These are phyloP conservation scores for Macrosoma leucophasiata DNA, from an alignment of 2,888 invertebrate species.

Conservation along the genomic window DNA sequence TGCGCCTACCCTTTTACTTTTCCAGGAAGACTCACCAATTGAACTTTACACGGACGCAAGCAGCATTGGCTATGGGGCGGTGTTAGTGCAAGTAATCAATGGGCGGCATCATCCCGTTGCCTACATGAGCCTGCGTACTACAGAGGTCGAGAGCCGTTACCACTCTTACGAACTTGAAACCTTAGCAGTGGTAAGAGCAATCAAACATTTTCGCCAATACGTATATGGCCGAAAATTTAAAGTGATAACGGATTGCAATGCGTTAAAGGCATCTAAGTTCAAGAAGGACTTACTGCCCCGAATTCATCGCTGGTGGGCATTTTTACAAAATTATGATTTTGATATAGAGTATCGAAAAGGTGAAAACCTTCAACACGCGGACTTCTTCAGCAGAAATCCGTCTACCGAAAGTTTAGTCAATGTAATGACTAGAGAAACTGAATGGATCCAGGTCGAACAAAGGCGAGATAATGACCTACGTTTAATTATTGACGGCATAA, in stretches of 20 bases:
- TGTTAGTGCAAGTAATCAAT: slow-evolving; percentile 19
- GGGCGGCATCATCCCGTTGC: slow-evolving; percentile 10
- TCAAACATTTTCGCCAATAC: slow-evolving; percentile 26
- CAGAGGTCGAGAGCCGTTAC: slow-evolving; percentile 17
- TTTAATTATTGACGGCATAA: not conserved
- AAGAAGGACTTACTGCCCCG: slow-evolving; percentile 16
- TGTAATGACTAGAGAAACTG: not conserved
- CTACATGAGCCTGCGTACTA: slow-evolving; percentile 16
- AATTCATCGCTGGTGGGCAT: slow-evolving; percentile 5
- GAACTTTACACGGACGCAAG: slow-evolving; percentile 27
- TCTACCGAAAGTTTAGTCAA: slow-evolving; percentile 7
- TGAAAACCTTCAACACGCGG: not conserved
- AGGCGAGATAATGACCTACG: not conserved
- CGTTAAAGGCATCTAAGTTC: slow-evolving; percentile 23
- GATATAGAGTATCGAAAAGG: slow-evolving; percentile 1
- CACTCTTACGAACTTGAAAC: slow-evolving; percentile 25
- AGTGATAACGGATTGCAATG: slow-evolving; percentile 27
- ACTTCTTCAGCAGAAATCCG: slow-evolving; percentile 19
- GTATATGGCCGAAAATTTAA: slow-evolving; percentile 3
- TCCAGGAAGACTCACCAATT: slow-evolving; percentile 16
- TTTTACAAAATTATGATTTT: slow-evolving; percentile 1
- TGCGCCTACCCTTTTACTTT: slow-evolving; percentile 11
- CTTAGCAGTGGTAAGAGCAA: slow-evolving; percentile 19
- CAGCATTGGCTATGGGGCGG: slow-evolving; percentile 20
- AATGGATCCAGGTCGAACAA: slow-evolving; percentile 1